Conservation (phyloP, 2,797 vertebrate species). For the Macrochelys suwanniensis region DNA sequence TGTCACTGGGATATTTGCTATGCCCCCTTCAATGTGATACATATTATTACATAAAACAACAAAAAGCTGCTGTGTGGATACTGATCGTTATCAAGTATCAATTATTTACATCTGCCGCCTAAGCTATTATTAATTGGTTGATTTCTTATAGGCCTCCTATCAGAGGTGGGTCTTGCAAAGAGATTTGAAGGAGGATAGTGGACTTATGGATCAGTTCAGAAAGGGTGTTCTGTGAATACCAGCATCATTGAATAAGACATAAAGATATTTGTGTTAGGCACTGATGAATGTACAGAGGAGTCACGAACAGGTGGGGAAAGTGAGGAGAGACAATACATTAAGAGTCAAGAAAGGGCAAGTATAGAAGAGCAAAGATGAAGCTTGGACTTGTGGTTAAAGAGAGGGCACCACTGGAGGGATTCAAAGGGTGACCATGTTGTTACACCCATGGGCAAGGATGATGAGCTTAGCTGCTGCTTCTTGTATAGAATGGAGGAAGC, state of each 20-base stretch:
- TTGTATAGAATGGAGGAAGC: not conserved
- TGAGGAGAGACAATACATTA: not conserved
- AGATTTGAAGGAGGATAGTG: not conserved
- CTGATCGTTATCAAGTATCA: accelerated
- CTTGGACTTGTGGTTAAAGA: not conserved
- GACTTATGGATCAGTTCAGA: accelerated
- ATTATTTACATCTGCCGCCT: not conserved
- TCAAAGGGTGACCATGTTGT: not conserved
- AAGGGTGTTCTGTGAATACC: accelerated
- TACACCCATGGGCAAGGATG: not conserved
- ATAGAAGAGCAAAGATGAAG: not conserved
- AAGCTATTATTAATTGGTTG: not conserved
- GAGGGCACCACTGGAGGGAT: accelerated
- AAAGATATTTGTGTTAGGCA: accelerated
- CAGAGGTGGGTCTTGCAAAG: not conserved
- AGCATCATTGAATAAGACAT: accelerated
- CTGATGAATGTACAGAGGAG: accelerated
- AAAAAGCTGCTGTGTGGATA: not conserved
- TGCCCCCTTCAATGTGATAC: accelerated
- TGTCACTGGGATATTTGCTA: accelerated
- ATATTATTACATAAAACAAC: not conserved
- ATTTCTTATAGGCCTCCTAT: not conserved
- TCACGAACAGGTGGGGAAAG: not conserved
- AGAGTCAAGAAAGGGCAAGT: not conserved
- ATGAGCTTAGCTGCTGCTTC: not conserved